These are phyloP conservation scores for Hoplostethus atlanticus DNA, from an alignment of 2,797 vertebrate genomes.

Conservation along the genomic window DNA sequence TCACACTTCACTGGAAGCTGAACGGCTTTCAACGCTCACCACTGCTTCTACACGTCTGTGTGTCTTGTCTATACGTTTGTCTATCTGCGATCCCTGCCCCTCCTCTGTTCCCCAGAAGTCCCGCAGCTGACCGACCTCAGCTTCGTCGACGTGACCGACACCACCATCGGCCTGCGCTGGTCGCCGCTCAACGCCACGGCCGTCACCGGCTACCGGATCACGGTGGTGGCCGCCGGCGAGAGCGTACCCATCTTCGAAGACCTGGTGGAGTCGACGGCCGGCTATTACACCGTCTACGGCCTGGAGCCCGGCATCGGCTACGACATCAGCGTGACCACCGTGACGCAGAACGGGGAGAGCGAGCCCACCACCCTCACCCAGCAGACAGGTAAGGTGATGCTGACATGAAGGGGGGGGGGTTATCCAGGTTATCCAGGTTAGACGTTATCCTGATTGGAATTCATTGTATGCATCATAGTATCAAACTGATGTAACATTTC, in stretches of 20 bases:
- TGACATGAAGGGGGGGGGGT: too few species aligned
- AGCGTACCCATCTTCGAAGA: conserved; percentile 96
- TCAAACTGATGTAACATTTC: too few species aligned
- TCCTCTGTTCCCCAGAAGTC: conserved; percentile 83
- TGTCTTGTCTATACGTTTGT: conserved; percentile 10
- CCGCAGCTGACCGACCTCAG: conserved; percentile 95
- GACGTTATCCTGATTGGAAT: too few species aligned
- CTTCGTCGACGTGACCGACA: conserved; percentile 95
- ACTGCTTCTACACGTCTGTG: conserved; percentile 21
- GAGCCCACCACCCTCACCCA: conserved; percentile 93
- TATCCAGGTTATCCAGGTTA: too few species aligned
- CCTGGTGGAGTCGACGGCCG: conserved; percentile 89
- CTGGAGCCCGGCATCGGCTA: conserved; percentile 98
- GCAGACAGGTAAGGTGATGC: conserved; percentile 91
- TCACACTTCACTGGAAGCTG: conserved; percentile 55
- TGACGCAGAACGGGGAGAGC: conserved; percentile 96
- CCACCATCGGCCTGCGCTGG: conserved; percentile 96
- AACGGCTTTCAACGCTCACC: conserved; percentile 8
- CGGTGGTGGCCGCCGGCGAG: conserved; percentile 94
- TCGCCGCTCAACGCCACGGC: conserved; percentile 92
- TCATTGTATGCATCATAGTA: too few species aligned
- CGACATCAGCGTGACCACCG: conserved; percentile 95
- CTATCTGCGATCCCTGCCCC: conserved; percentile 14
- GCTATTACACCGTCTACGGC: conserved; percentile 94
- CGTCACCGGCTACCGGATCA: conserved; percentile 96